Evolutionary conservation across 2,797 vertebrate species (phyloP).

Genomic region (Lacerta viridis): DNA sequence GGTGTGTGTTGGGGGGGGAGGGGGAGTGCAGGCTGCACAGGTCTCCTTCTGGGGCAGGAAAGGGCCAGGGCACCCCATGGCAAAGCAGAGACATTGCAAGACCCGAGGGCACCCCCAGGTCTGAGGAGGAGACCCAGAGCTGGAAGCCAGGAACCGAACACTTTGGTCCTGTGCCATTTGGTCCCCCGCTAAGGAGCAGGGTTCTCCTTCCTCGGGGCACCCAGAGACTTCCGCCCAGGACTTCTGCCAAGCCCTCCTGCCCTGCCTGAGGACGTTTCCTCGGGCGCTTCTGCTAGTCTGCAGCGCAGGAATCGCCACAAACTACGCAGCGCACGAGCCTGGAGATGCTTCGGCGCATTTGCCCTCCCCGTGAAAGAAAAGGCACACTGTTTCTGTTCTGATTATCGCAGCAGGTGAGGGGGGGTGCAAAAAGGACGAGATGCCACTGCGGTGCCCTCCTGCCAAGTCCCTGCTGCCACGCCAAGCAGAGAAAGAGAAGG

Average conservation of each 20-base stretch:
- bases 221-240: too few species aligned
- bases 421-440: accelerated
- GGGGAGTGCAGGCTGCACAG: not conserved
- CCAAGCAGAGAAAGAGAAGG: not conserved
- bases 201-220: too few species aligned
- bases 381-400: not conserved
- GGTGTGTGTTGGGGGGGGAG: too few species aligned
- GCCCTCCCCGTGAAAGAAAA: not conserved
- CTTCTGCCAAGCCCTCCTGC: too few species aligned
- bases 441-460: too few species aligned
- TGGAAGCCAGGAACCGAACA: not conserved
- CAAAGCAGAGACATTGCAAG: not conserved
- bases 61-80: too few species aligned
- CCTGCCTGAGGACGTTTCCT: too few species aligned
- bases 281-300: too few species aligned
- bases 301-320: too few species aligned
- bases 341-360: not conserved
- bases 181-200: not conserved
- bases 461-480: not conserved
- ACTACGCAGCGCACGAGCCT: not conserved
- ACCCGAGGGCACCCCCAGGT: not conserved
- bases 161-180: not conserved
- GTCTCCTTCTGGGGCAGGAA: too few species aligned
- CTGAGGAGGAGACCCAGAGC: not conserved
- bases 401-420: not conserved